A percentile compares a stretch with the other conserved stretches of the same genome.
Evolutionary conservation across 2,113 vertebrate genomes (phyloP).

Genomic region (Hymenochirus boettgeri): DNA sequence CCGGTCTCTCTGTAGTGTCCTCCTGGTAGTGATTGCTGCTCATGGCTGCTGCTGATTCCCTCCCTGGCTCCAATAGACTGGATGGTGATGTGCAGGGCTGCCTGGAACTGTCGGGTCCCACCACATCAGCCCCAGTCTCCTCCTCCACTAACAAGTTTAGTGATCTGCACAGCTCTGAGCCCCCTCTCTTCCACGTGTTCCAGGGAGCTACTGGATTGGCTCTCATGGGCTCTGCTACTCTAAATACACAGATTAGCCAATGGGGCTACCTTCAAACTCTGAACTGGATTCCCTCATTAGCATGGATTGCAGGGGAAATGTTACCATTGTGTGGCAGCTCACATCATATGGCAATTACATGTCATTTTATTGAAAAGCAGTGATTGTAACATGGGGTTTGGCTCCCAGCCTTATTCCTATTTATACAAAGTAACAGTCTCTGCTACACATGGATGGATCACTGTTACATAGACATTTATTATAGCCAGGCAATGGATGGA

Average conservation of each 20-base stretch:
- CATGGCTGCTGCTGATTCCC: constrained; percentile 64
- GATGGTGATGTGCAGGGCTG: constrained; percentile 42
- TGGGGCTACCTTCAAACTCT: constrained; percentile 40
- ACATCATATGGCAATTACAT: background rate
- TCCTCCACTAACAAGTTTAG: constrained; percentile 60
- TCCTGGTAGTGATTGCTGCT: constrained; percentile 90
- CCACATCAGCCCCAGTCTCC: constrained; percentile 49
- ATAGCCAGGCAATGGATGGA: too few species aligned
- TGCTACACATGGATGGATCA: too few species aligned
- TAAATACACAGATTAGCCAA: constrained; percentile 56
- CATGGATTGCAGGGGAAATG: constrained; percentile 25
- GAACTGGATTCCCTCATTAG: constrained; percentile 37
- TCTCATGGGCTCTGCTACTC: constrained; percentile 47
- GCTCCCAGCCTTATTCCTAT: too few species aligned
- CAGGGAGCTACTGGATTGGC: constrained; percentile 78
- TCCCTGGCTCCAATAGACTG: background rate
- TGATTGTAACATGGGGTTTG: too few species aligned
- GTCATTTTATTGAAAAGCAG: background rate
- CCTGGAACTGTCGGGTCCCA: constrained; percentile 44
- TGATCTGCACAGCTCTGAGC: constrained; percentile 60
- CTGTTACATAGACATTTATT: too few species aligned
- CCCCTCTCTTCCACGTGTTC: constrained; percentile 78
- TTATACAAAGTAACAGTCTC: too few species aligned
- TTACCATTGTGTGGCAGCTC: background rate
- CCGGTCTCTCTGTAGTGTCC: constrained; percentile 80